phyloP scores from a whole-genome alignment of 2,797 vertebrate species.

The Euthynnus affinis region DNA sequence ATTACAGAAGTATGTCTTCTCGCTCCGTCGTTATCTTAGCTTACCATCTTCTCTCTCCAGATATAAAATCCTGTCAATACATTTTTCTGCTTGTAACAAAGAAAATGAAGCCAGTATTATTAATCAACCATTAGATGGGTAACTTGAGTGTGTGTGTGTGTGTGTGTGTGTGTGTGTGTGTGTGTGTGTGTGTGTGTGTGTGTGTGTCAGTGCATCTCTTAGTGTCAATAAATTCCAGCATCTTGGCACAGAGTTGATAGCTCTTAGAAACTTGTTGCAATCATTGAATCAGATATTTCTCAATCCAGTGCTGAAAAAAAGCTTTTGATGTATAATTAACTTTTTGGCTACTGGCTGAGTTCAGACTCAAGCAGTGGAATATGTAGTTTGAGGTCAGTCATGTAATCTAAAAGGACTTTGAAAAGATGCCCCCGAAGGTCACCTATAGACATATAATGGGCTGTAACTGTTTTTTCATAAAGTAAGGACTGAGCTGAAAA shows the following conservation, averaged over 20 bases:
- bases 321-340: not conserved
- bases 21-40: not conserved
- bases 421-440: not conserved
- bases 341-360: not conserved
- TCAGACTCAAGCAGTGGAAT: not conserved
- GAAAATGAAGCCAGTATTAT: not conserved
- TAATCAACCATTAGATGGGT: too few relatives aligned
- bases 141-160: slow-evolving; percentile 11
- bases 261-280: not conserved
- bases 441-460: not conserved
- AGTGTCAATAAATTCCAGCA: not conserved
- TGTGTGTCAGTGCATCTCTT: not conserved
- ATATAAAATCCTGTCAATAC: not conserved
- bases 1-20: not conserved
- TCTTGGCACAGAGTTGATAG: not conserved
- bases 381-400: not conserved
- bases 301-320: not conserved
- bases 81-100: not conserved
- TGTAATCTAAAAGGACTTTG: not conserved
- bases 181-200: slow-evolving; percentile 15
- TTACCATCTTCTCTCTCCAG: not conserved
- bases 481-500: too few relatives aligned
- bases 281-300: not conserved
- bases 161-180: not conserved
- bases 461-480: slow-evolving; percentile 19